phyloP scores from a whole-genome alignment of 35 echinoderm and acorn worm species.

The Diadema setosum region DNA sequence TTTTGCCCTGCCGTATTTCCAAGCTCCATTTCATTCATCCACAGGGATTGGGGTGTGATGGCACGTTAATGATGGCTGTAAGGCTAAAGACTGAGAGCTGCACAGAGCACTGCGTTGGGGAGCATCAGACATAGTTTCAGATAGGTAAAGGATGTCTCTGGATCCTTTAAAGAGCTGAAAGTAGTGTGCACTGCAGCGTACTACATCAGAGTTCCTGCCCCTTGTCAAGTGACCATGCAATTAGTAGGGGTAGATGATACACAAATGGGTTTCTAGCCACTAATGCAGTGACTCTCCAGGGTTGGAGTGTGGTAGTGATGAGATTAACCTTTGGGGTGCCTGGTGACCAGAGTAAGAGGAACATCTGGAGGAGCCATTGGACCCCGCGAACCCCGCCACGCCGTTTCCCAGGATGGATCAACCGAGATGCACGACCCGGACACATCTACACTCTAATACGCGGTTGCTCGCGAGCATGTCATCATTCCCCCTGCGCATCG shows the following conservation, averaged over 20 bases:
- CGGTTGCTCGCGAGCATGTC: too few species aligned
- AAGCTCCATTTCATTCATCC: too few species aligned
- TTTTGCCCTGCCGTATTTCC: too few species aligned
- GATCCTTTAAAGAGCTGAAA: neutral
- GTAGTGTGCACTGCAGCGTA: neutral
- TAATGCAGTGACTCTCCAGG: neutral
- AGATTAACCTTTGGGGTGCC: neutral
- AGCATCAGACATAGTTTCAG: neutral
- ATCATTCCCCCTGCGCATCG: too few species aligned
- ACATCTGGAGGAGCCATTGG: neutral
- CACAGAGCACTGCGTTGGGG: too few species aligned
- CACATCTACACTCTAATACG: too few species aligned
- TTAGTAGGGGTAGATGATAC: neutral
- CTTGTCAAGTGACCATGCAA: neutral
- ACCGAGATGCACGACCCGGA: too few species aligned
- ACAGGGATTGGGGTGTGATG: too few species aligned
- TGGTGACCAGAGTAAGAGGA: neutral
- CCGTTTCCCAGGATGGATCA: too few species aligned
- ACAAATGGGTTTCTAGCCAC: neutral
- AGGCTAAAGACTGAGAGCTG: too few species aligned
- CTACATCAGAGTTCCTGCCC: neutral
- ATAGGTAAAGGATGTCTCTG: neutral
- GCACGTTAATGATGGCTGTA: neutral
- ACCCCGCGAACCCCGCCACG: too few species aligned
- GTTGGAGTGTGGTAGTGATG: neutral